Conservation (phyloP, 2,888 invertebrate genomes). For the Andrena camellia region DNA sequence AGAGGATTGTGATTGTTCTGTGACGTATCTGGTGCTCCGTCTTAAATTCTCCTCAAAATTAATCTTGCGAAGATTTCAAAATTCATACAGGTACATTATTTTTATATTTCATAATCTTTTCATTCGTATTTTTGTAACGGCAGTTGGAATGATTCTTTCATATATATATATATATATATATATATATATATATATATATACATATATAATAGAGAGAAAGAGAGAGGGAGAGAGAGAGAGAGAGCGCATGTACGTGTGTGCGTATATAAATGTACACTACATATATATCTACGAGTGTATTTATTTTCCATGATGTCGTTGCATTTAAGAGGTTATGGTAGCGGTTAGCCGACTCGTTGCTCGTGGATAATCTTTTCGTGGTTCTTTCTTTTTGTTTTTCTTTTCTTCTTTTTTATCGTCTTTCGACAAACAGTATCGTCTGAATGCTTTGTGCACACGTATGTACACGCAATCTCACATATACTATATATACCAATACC, state of each 20-base stretch:
- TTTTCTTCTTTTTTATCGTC: not conserved
- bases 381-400: not conserved
- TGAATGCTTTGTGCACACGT: not conserved
- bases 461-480: not conserved
- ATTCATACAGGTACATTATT: slow-evolving; percentile 68
- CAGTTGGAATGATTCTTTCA: not conserved
- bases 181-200: not conserved
- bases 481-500: not conserved
- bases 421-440: not conserved
- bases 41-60: slow-evolving; percentile 58
- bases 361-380: not conserved
- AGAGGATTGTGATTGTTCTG: slow-evolving; percentile 70
- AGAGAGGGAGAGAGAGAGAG: too few species aligned
- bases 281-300: not conserved
- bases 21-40: slow-evolving; percentile 66
- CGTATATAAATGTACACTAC: not conserved
- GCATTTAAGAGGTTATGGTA: slow-evolving; percentile 45
- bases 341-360: slow-evolving; percentile 1
- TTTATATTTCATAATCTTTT: slow-evolving; percentile 26
- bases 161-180: not conserved
- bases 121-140: not conserved
- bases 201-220: too few species aligned
- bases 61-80: slow-evolving; percentile 60
- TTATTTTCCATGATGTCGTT: not conserved
- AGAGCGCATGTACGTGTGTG: too few species aligned